phyloP scores from a whole-genome alignment of 2,113 vertebrate species.

The Calidris pygmaea region DNA sequence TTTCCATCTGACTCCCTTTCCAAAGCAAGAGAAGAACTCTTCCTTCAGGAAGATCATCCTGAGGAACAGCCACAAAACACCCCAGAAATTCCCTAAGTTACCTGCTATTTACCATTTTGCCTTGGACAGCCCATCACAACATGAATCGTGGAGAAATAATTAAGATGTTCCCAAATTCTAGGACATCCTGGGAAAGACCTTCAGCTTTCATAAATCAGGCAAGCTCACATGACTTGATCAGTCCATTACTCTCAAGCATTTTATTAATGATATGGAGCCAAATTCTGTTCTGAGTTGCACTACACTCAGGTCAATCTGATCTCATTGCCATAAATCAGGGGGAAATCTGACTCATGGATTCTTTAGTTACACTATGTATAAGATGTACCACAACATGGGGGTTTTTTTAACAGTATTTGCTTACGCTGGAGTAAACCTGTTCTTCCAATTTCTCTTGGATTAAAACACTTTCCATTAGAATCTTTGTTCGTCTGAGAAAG shows the following conservation, averaged over 20 bases:
- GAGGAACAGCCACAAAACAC: neutral
- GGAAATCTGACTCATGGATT: neutral
- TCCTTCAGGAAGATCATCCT: neutral
- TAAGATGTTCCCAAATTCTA: neutral
- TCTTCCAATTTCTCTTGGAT: slow-evolving; percentile 73
- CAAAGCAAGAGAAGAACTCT: neutral
- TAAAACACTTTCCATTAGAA: slow-evolving; percentile 64
- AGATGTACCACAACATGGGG: neutral
- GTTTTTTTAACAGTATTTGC: neutral
- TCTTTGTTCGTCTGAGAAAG: slow-evolving; percentile 75
- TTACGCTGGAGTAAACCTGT: slow-evolving; percentile 52
- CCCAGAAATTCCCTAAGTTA: neutral
- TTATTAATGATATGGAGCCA: neutral
- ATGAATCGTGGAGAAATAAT: neutral
- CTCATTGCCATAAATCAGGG: neutral
- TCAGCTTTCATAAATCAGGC: neutral
- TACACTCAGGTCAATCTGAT: neutral
- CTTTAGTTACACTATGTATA: neutral
- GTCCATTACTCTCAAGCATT: neutral
- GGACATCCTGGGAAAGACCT: neutral
- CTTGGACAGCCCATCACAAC: neutral
- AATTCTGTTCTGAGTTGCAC: neutral
- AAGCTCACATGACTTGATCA: neutral
- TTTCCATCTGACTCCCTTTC: neutral
- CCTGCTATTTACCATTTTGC: neutral